These are phyloP conservation scores for Macrotrachela quadricornifera DNA, from an alignment of 1,140 invertebrate species.

Conservation along the genomic window DNA sequence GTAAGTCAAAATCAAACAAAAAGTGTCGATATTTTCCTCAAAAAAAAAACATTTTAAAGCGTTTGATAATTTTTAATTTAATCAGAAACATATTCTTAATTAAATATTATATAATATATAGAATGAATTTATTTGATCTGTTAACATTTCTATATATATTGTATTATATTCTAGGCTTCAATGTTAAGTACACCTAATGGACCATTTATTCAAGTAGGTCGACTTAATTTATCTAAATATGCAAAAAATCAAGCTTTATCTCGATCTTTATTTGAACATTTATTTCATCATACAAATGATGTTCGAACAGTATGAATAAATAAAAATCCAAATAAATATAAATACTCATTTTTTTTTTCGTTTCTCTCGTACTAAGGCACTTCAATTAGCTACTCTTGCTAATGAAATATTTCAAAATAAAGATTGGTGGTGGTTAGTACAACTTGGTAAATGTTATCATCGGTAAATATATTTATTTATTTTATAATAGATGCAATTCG, in stretches of 20 bases:
- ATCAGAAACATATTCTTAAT: background rate
- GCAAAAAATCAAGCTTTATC: constrained; percentile 48
- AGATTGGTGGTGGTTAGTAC: constrained; percentile 96
- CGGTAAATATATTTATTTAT: constrained; percentile 18
- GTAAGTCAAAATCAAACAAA: constrained; percentile 15
- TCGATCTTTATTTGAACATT: constrained; percentile 73
- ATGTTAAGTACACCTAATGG: constrained; percentile 53
- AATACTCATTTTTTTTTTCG: no score
- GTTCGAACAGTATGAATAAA: constrained; percentile 45
- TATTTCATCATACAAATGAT: constrained; percentile 78
- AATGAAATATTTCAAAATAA: constrained; percentile 42
- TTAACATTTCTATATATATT: background rate
- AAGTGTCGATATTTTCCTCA: background rate
- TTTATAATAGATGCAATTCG: background rate
- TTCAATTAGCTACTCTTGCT: constrained; percentile 64
- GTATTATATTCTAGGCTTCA: constrained; percentile 38
- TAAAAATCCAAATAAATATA: background rate
- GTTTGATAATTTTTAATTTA: background rate
- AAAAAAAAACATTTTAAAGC: background rate
- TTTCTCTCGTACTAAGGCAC: constrained; percentile 43
- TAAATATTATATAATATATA: no score
- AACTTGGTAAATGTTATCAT: constrained; percentile 76
- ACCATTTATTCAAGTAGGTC: constrained; percentile 64
- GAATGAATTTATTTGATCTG: no score
- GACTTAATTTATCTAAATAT: constrained; percentile 73